Conservation (phyloP, 2,797 vertebrate genomes). For the Trichosurus vulpecula region DNA sequence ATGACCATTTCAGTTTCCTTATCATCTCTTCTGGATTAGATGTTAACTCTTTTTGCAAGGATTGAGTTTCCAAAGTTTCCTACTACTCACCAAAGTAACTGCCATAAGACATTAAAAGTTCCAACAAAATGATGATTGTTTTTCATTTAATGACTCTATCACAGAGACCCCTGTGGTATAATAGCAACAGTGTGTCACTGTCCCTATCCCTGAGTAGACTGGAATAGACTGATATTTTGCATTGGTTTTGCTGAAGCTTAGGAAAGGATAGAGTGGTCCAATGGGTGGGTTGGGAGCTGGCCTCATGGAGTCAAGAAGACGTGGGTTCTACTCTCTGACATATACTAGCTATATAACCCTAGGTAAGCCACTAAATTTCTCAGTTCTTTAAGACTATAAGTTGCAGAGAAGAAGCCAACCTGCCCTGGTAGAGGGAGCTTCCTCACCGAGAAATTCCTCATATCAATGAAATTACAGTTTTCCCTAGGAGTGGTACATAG, state of each 20-base stretch:
- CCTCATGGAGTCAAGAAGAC: not conserved
- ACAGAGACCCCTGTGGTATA: not conserved
- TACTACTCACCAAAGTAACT: slow-evolving; percentile 56
- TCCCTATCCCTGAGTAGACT: not conserved
- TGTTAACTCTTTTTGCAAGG: slow-evolving; percentile 58
- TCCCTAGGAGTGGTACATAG: not conserved
- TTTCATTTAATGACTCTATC: slow-evolving; percentile 50
- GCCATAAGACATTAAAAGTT: slow-evolving; percentile 59
- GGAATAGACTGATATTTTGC: not conserved
- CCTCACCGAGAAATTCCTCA: not conserved
- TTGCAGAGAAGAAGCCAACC: not conserved
- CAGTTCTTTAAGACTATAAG: not conserved
- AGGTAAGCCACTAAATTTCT: not conserved
- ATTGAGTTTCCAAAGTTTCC: slow-evolving; percentile 66
- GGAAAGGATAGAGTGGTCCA: not conserved
- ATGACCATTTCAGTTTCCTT: slow-evolving; percentile 56
- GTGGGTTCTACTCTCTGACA: not conserved
- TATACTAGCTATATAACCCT: not conserved
- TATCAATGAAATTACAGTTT: not conserved
- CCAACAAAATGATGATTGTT: slow-evolving; percentile 65
- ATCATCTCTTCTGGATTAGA: slow-evolving; percentile 36
- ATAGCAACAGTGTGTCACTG: not conserved
- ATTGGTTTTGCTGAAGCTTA: not conserved
- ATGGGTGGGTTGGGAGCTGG: not conserved
- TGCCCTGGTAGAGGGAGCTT: not conserved